Base-by-base conservation (phyloP, 2,888 invertebrate species). In the Halocaridina rubra region DNA sequence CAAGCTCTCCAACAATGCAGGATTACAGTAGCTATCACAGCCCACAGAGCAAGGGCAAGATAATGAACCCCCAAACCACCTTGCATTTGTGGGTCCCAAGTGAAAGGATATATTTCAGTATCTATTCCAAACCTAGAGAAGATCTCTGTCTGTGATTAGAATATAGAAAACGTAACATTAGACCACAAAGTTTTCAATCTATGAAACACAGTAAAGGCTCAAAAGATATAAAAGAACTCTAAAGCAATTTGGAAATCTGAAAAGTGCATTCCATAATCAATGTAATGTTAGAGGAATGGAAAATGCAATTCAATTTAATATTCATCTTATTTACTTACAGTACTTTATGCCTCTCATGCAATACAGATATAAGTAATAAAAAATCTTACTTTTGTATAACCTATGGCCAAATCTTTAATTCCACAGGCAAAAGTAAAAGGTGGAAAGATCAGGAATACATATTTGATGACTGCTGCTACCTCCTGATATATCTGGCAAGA, bases 31-130 rank as follows among this genome's bases (percentile, higher is more conserved):
- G 78, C 74, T 10, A 78, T 16, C 19, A 71, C 32, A n/a, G 64
- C 76, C 84, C 84, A 84, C 27, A 72, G 16, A 16, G 59, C 71
- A 24, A 84, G 53, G 27, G 33, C 33, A 19, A 84, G 24, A 46
- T 67, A 78, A 64, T 84, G 71, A n/a, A 84, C n/a, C 10, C 84
- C 84, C 33, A 84, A 61, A 1, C 84, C 84, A 0, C 84, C 84
- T 30, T 77, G 24, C 22, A 84, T 22, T 13, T 71, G 32, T 1
- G 46, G 10, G 72, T 84, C 84, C 84, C 84, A 84, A 3, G 46
- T 27, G 77, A 84, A 77, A 13, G 84, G 84, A 1, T 71, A 72
- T 53, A 32, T 22, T 71, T 84, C 77, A 5, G 64, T 39, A 16
- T 84, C 84, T 22, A 78, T 64, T 19, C 72, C 84, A 19, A 84